Evolutionary conservation across 2,113 vertebrate species (phyloP).

Genomic region (Steatornis caripensis): DNA sequence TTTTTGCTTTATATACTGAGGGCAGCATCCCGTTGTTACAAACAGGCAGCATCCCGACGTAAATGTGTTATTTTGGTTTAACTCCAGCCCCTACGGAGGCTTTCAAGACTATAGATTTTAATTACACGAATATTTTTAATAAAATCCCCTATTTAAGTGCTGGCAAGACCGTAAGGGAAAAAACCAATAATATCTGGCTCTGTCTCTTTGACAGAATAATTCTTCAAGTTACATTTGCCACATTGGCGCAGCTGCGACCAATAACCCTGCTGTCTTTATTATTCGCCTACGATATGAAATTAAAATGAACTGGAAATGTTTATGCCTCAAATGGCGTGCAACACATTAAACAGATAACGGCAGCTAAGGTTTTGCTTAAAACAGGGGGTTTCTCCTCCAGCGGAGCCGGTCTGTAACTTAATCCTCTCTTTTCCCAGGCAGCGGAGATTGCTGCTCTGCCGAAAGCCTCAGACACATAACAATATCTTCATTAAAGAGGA

Average conservation of each 20-base stretch:
- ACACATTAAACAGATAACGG: constrained; percentile 58
- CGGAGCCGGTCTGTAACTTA: not conserved
- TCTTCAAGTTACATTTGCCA: constrained; percentile 51
- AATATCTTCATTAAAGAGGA: constrained; percentile 10
- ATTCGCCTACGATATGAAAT: constrained; percentile 59
- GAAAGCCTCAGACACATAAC: not conserved
- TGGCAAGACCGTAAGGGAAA: constrained; percentile 49
- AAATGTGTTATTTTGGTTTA: not conserved
- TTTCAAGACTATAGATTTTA: constrained; percentile 28
- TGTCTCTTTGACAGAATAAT: constrained; percentile 39
- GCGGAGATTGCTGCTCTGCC: not conserved
- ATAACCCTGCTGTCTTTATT: constrained; percentile 59
- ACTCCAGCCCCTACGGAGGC: not conserved
- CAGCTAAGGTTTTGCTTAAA: not conserved
- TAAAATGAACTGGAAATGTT: constrained; percentile 71
- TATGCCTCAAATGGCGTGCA: constrained; percentile 38
- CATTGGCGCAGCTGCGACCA: constrained; percentile 63
- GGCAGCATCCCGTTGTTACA: not conserved
- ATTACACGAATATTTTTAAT: constrained; percentile 58
- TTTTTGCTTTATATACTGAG: not conserved
- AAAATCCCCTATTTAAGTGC: constrained; percentile 32
- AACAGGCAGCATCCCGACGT: not conserved
- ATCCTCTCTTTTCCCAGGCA: constrained; percentile 22
- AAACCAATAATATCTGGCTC: constrained; percentile 32
- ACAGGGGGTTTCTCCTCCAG: not conserved